Evolutionary conservation across 2,888 invertebrate genomes (phyloP).

Genomic region (Phoronis australis): DNA sequence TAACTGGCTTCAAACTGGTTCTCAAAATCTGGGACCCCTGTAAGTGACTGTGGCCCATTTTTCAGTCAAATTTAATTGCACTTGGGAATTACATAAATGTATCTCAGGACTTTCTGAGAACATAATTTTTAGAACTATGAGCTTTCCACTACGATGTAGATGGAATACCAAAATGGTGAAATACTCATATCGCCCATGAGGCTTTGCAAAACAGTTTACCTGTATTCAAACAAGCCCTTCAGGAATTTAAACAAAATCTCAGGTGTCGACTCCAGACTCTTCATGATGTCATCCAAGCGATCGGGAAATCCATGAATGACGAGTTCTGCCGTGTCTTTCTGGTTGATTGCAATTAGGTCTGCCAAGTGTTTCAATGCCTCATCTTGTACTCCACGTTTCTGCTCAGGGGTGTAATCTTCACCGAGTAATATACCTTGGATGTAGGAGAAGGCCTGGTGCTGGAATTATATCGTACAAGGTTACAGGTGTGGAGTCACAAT

Average conservation of each 20-base stretch:
- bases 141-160: neutral
- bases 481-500: no score
- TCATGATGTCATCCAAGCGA: conserved; percentile 30
- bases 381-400: conserved; percentile 41
- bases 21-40: no score
- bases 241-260: conserved; percentile 60
- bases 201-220: conserved; percentile 34
- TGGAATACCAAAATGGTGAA: no score
- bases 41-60: no score
- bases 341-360: conserved; percentile 60
- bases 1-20: no score
- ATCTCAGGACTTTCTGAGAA: no score
- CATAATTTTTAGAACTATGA: no score
- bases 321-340: conserved; percentile 62
- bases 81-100: no score
- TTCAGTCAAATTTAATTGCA: no score
- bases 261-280: conserved; percentile 27
- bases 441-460: conserved; percentile 60
- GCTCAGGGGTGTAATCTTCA: conserved; percentile 31
- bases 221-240: conserved; percentile 58
- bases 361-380: conserved; percentile 46
- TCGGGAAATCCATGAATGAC: conserved; percentile 59
- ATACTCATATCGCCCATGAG: no score
- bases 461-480: conserved; percentile 20
- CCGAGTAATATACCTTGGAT: conserved; percentile 53